Evolutionary conservation across 2,113 vertebrate species (phyloP).

Genomic region (Malurus melanocephalus): DNA sequence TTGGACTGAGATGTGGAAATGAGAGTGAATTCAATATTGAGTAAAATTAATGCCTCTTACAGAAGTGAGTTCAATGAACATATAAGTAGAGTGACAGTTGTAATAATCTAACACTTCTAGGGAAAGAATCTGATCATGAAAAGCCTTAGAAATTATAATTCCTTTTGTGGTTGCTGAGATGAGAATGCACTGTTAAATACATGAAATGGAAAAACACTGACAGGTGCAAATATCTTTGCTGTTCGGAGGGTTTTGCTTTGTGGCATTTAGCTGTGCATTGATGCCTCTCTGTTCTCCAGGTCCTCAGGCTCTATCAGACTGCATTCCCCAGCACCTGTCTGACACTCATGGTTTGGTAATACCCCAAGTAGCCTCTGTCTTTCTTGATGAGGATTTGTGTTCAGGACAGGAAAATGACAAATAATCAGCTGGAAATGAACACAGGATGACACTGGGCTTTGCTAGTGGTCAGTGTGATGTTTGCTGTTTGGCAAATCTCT

Average conservation of each 20-base stretch:
- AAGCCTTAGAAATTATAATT: conserved; percentile 42
- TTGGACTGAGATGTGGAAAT: not conserved
- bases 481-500: not conserved
- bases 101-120: conserved; percentile 22
- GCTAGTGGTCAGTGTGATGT: not conserved
- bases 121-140: conserved; percentile 15
- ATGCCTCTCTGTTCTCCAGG: not conserved
- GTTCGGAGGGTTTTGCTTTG: not conserved
- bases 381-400: not conserved
- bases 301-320: not conserved
- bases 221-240: not conserved
- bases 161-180: not conserved
- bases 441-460: not conserved
- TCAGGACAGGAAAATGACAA: not conserved
- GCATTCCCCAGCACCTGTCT: not conserved
- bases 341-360: not conserved
- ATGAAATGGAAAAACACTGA: not conserved
- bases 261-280: not conserved
- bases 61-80: not conserved
- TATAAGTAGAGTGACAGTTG: conserved; percentile 18
- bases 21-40: conserved; percentile 40
- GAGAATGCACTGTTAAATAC: not conserved
- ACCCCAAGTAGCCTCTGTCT: not conserved
- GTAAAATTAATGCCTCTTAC: conserved; percentile 4
- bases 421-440: not conserved